Conservation (phyloP, 2,888 invertebrate genomes). For the Gari tellinella region DNA sequence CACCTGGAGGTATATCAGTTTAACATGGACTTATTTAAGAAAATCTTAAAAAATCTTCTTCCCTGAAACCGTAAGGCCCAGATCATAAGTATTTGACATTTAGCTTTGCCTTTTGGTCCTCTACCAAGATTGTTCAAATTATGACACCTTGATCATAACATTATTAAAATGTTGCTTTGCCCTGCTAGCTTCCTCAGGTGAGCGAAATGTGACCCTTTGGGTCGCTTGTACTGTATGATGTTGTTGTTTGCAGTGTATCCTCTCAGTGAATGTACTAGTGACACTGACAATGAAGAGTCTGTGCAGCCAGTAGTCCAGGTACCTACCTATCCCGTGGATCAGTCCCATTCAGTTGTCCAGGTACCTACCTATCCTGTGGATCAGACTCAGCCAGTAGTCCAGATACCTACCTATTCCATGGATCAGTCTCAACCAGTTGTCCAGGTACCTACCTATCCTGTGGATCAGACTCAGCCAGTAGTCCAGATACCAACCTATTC, state of each 20-base stretch:
- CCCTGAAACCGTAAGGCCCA: too few species aligned
- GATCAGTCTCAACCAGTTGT: background rate
- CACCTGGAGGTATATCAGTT: too few species aligned
- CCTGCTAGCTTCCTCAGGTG: too few species aligned
- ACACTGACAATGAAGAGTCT: slow-evolving; percentile 1
- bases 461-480: background rate
- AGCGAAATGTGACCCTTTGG: too few species aligned
- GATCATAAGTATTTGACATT: too few species aligned
- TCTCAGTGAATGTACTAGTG: background rate
- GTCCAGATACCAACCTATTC: background rate
- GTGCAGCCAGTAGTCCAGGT: background rate
- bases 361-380: too few species aligned
- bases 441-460: background rate
- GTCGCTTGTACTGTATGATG: slow-evolving; percentile 4
- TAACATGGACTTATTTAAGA: too few species aligned
- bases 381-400: background rate
- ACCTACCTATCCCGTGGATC: background rate
- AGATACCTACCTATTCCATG: background rate
- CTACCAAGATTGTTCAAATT: too few species aligned
- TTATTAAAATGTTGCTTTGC: too few species aligned
- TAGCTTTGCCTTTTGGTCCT: too few species aligned
- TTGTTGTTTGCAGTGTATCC: slow-evolving; percentile 39
- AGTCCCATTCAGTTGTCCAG: background rate
- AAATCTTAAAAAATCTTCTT: too few species aligned
- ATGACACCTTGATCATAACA: too few species aligned